phyloP scores from a whole-genome alignment of 2,888 invertebrate species.

The Nymphalis urticae region DNA sequence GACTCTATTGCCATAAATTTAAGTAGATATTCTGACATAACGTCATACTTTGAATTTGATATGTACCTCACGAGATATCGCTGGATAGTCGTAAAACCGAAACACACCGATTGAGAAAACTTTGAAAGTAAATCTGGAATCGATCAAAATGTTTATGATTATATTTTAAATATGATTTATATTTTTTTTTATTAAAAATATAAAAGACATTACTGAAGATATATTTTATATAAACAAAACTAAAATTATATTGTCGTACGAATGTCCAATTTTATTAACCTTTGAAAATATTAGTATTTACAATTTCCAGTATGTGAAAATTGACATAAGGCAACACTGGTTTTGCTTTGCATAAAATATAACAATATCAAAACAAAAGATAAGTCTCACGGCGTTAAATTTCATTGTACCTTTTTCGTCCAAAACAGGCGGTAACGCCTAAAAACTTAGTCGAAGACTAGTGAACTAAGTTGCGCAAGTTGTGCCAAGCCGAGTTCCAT shows the following conservation, averaged over 20 bases:
- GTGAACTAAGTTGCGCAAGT: conserved; percentile 44
- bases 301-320: too few species aligned
- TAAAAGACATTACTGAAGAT: background rate
- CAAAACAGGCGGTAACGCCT: conserved; percentile 2
- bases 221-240: too few species aligned
- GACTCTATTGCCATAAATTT: conserved; percentile 26
- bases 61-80: conserved; percentile 16
- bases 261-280: too few species aligned
- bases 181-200: too few species aligned
- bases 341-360: background rate
- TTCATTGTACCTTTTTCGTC: background rate
- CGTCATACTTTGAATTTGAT: conserved; percentile 26
- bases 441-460: conserved; percentile 21
- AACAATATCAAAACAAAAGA: background rate
- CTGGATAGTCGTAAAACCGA: conserved; percentile 59
- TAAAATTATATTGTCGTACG: too few species aligned
- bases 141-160: conserved; percentile 47
- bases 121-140: conserved; percentile 53
- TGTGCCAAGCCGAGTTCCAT: conserved; percentile 51
- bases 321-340: too few species aligned
- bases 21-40: conserved; percentile 26
- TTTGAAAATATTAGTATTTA: too few species aligned
- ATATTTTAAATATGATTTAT: background rate
- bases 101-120: conserved; percentile 57
- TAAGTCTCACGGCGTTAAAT: background rate